Conservation (phyloP, 2,888 invertebrate species). For the Cremastinae sp. region DNA sequence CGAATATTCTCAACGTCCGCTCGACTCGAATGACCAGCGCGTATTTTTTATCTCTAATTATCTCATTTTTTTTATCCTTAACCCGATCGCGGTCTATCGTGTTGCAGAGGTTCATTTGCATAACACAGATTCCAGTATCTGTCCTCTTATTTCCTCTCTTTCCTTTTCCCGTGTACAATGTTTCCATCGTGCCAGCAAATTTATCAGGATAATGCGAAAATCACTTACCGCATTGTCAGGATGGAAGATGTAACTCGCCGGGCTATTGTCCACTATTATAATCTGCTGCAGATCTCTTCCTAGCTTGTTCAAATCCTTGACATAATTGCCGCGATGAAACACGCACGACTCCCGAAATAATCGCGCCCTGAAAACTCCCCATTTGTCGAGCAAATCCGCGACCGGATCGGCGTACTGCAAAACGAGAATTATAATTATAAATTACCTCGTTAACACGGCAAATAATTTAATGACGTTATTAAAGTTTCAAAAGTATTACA, state of each 20-base stretch:
- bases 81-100: constrained; percentile 31
- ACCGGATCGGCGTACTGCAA: constrained; percentile 98
- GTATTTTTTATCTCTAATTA: constrained; percentile 38
- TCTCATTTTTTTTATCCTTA: background rate
- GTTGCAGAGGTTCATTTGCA: constrained; percentile 28
- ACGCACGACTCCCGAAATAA: constrained; percentile 99
- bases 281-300: constrained; percentile 98
- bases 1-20: constrained; percentile 43
- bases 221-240: constrained; percentile 98
- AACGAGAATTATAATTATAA: background rate
- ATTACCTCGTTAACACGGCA: background rate
- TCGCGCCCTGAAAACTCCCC: constrained; percentile 97
- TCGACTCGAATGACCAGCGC: constrained; percentile 46
- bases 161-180: constrained; percentile 36
- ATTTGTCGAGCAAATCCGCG: constrained; percentile 98
- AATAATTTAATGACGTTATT: background rate
- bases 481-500: too few relatives aligned
- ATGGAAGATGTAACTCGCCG: constrained; percentile 99
- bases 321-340: constrained; percentile 99
- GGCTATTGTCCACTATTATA: constrained; percentile 99
- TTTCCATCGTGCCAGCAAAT: constrained; percentile 51
- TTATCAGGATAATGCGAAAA: constrained; percentile 14
- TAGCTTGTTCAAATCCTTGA: constrained; percentile 98
- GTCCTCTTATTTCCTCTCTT: constrained; percentile 4
- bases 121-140: constrained; percentile 21